Percentiles rank a stretch among this genome's conserved stretches.
These are phyloP conservation scores for Subanguina moxae DNA, from an alignment of 1,140 invertebrate species.

Conservation along the genomic window DNA sequence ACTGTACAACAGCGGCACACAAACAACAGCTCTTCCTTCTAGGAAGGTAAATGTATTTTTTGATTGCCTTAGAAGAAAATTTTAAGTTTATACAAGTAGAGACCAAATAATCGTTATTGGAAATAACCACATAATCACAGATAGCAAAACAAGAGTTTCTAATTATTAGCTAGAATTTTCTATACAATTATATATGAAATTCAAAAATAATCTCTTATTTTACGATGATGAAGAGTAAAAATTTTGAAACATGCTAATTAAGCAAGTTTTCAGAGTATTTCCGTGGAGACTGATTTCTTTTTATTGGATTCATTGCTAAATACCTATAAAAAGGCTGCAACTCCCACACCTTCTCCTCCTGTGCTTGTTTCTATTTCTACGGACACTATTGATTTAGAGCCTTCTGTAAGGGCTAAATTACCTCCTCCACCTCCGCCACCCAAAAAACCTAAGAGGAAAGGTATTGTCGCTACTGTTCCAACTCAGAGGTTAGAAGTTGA, in stretches of 20 bases:
- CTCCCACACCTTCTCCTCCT: conserved; percentile 8
- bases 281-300: conserved; percentile 4
- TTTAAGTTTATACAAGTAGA: too few species aligned
- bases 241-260: background rate
- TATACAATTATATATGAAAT: too few species aligned
- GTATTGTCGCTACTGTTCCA: background rate
- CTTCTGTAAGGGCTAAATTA: background rate
- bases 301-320: conserved; percentile 14
- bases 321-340: conserved; percentile 6
- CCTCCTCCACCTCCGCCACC: background rate
- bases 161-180: too few species aligned
- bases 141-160: too few species aligned
- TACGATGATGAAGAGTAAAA: too few species aligned
- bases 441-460: background rate
- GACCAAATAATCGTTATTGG: too few species aligned
- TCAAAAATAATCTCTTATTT: too few species aligned
- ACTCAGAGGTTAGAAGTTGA: conserved; percentile 20
- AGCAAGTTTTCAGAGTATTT: conserved; percentile 14
- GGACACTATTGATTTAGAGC: background rate
- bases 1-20: background rate
- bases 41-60: conserved; percentile 2
- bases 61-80: background rate
- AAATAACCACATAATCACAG: too few species aligned
- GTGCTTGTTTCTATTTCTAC: background rate
- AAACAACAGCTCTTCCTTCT: background rate